Percentiles rank a stretch among this genome's conserved stretches.
Conservation (phyloP, 2,113 vertebrate genomes). For the Camelus dromedarius region DNA sequence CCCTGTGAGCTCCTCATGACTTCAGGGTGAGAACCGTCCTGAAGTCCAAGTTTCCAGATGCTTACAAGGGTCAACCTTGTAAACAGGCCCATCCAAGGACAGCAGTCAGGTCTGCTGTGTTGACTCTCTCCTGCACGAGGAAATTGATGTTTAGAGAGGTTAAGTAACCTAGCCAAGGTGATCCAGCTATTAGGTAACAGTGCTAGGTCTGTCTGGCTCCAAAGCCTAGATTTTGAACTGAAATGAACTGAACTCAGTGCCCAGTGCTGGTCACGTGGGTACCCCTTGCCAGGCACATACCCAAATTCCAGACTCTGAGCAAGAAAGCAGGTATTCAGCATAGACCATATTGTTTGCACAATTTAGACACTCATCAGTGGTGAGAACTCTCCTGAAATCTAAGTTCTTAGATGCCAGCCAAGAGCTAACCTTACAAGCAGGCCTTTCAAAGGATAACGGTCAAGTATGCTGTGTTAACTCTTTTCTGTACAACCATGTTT, state of each 20-base stretch:
- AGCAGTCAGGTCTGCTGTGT: not conserved
- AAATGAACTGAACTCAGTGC: conserved; percentile 25
- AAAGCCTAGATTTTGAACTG: not conserved
- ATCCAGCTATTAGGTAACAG: conserved; percentile 11
- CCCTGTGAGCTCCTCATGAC: not conserved
- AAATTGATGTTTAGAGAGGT: conserved; percentile 15
- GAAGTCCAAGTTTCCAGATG: conserved; percentile 12
- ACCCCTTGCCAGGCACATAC: not conserved
- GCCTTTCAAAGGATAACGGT: not conserved
- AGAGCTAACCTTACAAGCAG: not conserved
- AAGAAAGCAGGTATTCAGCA: not conserved
- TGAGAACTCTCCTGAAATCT: conserved; percentile 6
- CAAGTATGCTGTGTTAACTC: not conserved
- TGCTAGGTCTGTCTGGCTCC: not conserved
- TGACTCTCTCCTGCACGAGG: not conserved
- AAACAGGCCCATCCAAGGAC: not conserved
- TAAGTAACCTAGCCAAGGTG: conserved; percentile 41
- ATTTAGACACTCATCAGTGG: not conserved
- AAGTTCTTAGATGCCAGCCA: not conserved
- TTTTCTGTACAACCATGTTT: not conserved
- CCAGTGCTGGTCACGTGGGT: not conserved
- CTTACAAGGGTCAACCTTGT: not conserved
- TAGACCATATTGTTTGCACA: not conserved
- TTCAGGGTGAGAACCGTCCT: not conserved
- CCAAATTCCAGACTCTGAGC: not conserved